Percentiles rank a stretch among this genome's conserved stretches.
These are phyloP conservation scores for Periophthalmus modestus DNA, from an alignment of 2,113 vertebrate species.

Conservation along the genomic window DNA sequence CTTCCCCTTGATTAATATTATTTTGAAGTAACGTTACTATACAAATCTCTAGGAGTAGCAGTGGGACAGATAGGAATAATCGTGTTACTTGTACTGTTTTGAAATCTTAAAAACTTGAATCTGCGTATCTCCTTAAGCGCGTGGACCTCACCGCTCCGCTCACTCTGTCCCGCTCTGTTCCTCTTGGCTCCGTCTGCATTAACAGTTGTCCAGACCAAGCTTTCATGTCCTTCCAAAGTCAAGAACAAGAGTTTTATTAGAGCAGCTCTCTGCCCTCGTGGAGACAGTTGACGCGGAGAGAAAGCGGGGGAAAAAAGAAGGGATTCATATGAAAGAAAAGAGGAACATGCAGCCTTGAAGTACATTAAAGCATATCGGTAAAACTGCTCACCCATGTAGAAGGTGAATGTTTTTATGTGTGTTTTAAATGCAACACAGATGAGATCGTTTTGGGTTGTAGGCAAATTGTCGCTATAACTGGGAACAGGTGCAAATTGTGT, in stretches of 20 bases:
- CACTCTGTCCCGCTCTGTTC: slow-evolving; percentile 38
- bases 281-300: slow-evolving; percentile 44
- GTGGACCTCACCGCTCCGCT: slow-evolving; percentile 36
- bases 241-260: slow-evolving; percentile 68
- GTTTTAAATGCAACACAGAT: neutral
- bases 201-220: slow-evolving; percentile 50
- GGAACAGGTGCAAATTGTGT: neutral
- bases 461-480: neutral
- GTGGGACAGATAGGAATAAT: neutral
- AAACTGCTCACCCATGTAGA: slow-evolving; percentile 45
- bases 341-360: slow-evolving; percentile 15
- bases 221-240: slow-evolving; percentile 71
- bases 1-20: no score
- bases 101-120: slow-evolving; percentile 16
- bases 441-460: neutral
- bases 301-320: slow-evolving; percentile 22
- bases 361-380: neutral
- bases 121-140: slow-evolving; percentile 20
- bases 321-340: slow-evolving; percentile 39
- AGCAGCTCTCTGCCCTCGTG: slow-evolving; percentile 44
- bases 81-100: neutral
- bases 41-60: no score
- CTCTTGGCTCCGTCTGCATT: slow-evolving; percentile 45
- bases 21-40: no score
- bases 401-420: slow-evolving; percentile 26